Evolutionary conservation across 2,888 invertebrate genomes (phyloP).

Genomic region (Sinelater perroti): DNA sequence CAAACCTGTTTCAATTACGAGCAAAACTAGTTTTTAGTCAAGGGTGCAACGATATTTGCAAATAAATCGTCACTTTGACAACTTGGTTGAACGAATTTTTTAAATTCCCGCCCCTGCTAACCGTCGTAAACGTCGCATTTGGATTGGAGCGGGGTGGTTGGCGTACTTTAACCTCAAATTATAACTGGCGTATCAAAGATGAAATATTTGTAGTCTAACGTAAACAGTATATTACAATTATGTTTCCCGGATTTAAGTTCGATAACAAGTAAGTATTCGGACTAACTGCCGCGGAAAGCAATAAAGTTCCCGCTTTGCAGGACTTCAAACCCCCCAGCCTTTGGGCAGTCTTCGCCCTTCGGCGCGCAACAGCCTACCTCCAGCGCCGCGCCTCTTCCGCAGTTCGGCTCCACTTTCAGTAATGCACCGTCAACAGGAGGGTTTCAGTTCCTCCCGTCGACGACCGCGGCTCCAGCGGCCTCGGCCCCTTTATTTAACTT

Average conservation of each 20-base stretch:
- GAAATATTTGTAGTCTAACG: too few relatives aligned
- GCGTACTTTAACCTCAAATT: too few relatives aligned
- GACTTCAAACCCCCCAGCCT: slow-evolving; percentile 28
- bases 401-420: slow-evolving; percentile 25
- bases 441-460: slow-evolving; percentile 36
- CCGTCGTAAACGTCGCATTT: too few relatives aligned
- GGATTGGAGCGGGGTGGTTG: too few relatives aligned
- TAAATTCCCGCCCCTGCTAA: too few relatives aligned
- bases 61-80: too few relatives aligned
- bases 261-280: slow-evolving; percentile 38
- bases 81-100: too few relatives aligned
- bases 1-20: too few relatives aligned
- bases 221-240: too few relatives aligned
- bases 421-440: slow-evolving; percentile 33
- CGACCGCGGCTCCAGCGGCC: slow-evolving; percentile 31
- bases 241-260: slow-evolving; percentile 42
- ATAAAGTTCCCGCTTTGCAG: slow-evolving; percentile 16
- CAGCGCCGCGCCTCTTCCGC: slow-evolving; percentile 12
- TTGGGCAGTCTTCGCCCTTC: slow-evolving; percentile 29
- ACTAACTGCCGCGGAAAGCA: background rate
- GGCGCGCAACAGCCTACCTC: slow-evolving; percentile 14
- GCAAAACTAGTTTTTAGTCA: too few relatives aligned
- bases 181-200: too few relatives aligned
- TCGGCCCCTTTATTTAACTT: slow-evolving; percentile 16
- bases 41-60: too few relatives aligned